Conservation (phyloP, 2,797 vertebrate species). For the Alcedo atthis region DNA sequence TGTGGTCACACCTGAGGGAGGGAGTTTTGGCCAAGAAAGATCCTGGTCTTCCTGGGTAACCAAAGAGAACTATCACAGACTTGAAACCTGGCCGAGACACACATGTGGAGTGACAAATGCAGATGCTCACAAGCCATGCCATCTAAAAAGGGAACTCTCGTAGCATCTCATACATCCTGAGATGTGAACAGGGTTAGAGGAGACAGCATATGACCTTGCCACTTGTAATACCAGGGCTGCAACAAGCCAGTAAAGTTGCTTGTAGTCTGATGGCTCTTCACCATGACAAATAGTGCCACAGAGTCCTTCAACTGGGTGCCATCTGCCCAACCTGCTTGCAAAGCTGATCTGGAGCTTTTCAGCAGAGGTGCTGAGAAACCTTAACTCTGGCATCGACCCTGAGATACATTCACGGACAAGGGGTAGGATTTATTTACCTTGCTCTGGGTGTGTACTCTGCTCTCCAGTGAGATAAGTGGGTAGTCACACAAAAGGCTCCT, state of each 20-base stretch:
- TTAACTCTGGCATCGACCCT: neutral
- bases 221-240: neutral
- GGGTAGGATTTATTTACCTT: neutral
- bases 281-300: neutral
- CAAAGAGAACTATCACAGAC: neutral
- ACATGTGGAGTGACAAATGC: neutral
- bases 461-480: neutral
- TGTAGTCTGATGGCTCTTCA: conserved; percentile 33
- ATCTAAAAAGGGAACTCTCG: neutral
- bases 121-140: neutral
- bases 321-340: neutral
- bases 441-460: accelerated
- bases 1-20: neutral
- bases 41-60: neutral
- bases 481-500: neutral
- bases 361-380: neutral
- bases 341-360: neutral
- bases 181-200: conserved; percentile 14
- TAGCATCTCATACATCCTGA: neutral
- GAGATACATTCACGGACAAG: neutral
- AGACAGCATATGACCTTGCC: conserved; percentile 22
- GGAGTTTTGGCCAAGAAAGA: neutral
- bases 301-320: conserved; percentile 24
- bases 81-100: neutral
- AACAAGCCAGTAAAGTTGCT: neutral